A percentile compares a stretch with the other conserved stretches of the same genome.
These are phyloP conservation scores for Aphidoletes aphidimyza DNA, from an alignment of 2,888 invertebrate genomes.

Conservation along the genomic window DNA sequence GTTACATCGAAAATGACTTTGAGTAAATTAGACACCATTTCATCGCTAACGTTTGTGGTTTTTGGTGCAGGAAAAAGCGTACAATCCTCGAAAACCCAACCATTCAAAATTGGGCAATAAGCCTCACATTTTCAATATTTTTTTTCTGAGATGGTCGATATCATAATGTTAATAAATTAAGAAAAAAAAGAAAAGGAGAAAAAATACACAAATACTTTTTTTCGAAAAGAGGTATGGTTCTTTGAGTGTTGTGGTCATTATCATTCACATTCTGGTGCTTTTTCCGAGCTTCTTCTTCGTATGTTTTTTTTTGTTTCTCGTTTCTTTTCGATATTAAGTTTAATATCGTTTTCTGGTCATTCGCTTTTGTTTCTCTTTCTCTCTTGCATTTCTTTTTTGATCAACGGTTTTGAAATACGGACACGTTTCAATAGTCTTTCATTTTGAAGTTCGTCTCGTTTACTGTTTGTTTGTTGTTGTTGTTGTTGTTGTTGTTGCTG, in stretches of 20 bases:
- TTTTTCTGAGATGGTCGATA: not conserved
- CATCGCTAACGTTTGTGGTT: too few relatives aligned
- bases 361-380: not conserved
- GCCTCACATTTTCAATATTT: not conserved
- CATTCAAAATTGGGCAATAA: not conserved
- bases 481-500: not conserved
- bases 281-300: not conserved
- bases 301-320: not conserved
- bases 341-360: constrained; percentile 12
- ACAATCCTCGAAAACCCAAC: not conserved
- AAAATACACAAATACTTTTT: constrained; percentile 11
- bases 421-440: not conserved
- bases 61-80: not conserved
- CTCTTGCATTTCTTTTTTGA: not conserved
- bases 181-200: not conserved
- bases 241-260: constrained; percentile 29
- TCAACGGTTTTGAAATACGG: constrained; percentile 9
- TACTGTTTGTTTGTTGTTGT: not conserved
- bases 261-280: constrained; percentile 22
- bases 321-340: constrained; percentile 12
- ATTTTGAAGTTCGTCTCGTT: too few relatives aligned
- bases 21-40: too few relatives aligned
- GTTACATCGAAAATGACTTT: too few relatives aligned
- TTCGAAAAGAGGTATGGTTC: not conserved
- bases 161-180: constrained; percentile 17